A percentile compares a stretch with the other conserved stretches of the same genome.
Conservation (phyloP, 2,797 vertebrate species). For the Tenualosa thibaudeaui region DNA sequence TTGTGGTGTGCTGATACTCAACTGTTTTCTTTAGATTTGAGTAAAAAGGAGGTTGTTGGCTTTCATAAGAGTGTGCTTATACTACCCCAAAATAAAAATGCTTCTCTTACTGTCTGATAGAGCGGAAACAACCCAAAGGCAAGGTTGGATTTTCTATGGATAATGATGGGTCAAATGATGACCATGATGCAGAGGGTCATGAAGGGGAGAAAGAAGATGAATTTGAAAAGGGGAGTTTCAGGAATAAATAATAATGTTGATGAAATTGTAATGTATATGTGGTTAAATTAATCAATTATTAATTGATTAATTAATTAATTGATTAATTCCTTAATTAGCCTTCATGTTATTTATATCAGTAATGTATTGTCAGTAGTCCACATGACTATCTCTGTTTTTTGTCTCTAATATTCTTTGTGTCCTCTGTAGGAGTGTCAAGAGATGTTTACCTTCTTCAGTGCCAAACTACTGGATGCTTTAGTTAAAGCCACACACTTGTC, state of each 20-base stretch:
- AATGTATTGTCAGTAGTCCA: not conserved
- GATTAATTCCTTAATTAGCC: not conserved
- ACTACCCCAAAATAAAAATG: not conserved
- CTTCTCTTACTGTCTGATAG: constrained; percentile 43
- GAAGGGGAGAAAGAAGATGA: constrained; percentile 67
- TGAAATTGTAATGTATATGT: not conserved
- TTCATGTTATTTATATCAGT: constrained; percentile 8
- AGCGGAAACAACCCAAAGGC: constrained; percentile 44
- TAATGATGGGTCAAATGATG: constrained; percentile 31
- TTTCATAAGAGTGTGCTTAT: not conserved
- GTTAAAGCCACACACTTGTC: constrained; percentile 76
- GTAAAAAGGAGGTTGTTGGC: not conserved
- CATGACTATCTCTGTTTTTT: constrained; percentile 10
- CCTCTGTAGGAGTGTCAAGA: constrained; percentile 73
- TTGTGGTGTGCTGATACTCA: not conserved
- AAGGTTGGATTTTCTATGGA: constrained; percentile 59
- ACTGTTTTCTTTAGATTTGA: not conserved
- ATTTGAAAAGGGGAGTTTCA: constrained; percentile 77
- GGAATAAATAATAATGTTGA: not conserved
- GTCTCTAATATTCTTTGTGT: constrained; percentile 35
- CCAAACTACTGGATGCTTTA: constrained; percentile 75
- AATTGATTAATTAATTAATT: not conserved
- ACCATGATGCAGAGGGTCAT: constrained; percentile 48
- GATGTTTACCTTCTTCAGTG: constrained; percentile 71
- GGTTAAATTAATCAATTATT: not conserved